phyloP scores from a whole-genome alignment of 2,113 vertebrate genomes.

The Phylloscopus trochiloides region DNA sequence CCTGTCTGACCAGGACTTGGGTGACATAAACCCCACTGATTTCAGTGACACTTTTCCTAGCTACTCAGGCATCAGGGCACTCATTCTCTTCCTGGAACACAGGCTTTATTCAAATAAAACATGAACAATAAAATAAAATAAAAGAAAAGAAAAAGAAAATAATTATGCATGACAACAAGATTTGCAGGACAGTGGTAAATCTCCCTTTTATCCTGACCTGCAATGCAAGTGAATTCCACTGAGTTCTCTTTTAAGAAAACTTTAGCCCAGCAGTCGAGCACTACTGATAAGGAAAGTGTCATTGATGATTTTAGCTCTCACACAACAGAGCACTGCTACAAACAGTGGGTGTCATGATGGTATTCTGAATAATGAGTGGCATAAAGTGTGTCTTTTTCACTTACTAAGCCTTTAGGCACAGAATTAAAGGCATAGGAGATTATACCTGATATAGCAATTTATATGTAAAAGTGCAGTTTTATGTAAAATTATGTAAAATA shows the following conservation, averaged over 20 bases:
- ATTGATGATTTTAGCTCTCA: background rate
- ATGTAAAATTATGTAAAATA: slow-evolving; percentile 37
- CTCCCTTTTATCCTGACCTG: background rate
- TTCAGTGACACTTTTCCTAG: background rate
- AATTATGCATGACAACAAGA: background rate
- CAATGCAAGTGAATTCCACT: background rate
- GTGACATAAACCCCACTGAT: background rate
- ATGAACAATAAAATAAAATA: background rate
- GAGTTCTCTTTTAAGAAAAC: background rate
- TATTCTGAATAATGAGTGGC: background rate
- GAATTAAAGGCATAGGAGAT: background rate
- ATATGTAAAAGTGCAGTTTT: background rate
- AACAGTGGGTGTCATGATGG: background rate
- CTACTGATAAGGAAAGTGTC: background rate
- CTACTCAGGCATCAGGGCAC: background rate
- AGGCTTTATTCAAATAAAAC: background rate
- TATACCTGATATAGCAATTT: background rate
- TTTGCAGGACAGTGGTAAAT: background rate
- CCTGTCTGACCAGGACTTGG: background rate
- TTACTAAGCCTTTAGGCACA: background rate
- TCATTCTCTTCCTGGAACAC: background rate
- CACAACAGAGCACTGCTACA: background rate
- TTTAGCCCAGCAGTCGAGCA: background rate
- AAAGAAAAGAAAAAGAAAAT: background rate
- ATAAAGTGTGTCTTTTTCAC: background rate